Base-by-base conservation (phyloP, 2,888 invertebrate genomes). In the Sylvicola cinctus region DNA sequence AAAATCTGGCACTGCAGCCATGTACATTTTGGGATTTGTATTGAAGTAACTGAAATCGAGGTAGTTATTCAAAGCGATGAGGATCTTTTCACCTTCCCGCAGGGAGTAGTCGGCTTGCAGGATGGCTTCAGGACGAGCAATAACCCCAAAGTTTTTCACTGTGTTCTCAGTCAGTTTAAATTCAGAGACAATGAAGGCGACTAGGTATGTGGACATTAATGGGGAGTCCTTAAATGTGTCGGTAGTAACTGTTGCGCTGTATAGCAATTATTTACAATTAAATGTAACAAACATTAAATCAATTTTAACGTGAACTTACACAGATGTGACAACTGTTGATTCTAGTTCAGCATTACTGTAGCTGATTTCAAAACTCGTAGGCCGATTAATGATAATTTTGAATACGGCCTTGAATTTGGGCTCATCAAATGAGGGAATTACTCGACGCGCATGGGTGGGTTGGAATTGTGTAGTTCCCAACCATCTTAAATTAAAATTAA, bases 1-100 rank as follows among this genome's bases (percentile, higher is more conserved):
- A 51, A 87, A 85, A 50, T 87, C 81, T 0, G 83, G 75, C 38
- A 90, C 66, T 2, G 83, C 85, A n/a, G 84, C 71, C 48, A 85
- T 71, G 48, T 87, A 79, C 53, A 85, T 65, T 50, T 85, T 85
- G 4, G 71, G 61, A 37, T 77, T 59, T 2, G 62, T 65, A 38
- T 70, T 46, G 38, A 64, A 65, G 43, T 69, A 71, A 7, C 60
- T 45, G n/a, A 66, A 48, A 1, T 51, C 62, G 34, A 75, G 73
- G 44, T 70, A 81, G 1, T 58, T 49, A 13, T 66, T 55, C 32
- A 76, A 49, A 32, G 55, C 58, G 2, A 52, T 43, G 0, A 74
- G 52, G 2, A 72, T 53, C 35, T 60, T 50, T 6, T 56, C 54
- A 0, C 69, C 73, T 14, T 76, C 63, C 13, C 74, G 60, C 4